Percentiles rank a stretch among this genome's conserved stretches.
These are phyloP conservation scores for Scomberomorus guttatus DNA, from an alignment of 2,797 vertebrate species.

Conservation along the genomic window DNA sequence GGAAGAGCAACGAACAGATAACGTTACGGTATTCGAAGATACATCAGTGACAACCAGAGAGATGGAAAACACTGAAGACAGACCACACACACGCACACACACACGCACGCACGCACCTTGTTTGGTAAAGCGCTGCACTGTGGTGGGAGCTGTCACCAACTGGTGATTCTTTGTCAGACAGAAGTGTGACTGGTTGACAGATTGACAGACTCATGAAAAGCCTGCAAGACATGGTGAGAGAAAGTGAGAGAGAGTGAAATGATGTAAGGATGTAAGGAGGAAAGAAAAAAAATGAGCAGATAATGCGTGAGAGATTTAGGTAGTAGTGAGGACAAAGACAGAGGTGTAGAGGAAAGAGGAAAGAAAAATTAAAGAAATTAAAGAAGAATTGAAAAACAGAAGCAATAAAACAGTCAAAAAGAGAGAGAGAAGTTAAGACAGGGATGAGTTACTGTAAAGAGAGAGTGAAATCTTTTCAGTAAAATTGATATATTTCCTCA, in stretches of 20 bases:
- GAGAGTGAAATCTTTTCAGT: slow-evolving; percentile 3
- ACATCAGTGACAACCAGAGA: too few relatives aligned
- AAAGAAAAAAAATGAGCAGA: neutral
- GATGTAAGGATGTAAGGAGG: neutral
- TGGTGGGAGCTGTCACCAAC: slow-evolving; percentile 52
- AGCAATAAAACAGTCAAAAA: neutral
- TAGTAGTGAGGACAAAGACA: too few relatives aligned
- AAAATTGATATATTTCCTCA: slow-evolving; percentile 12
- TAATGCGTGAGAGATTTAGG: neutral
- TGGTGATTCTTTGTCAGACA: slow-evolving; percentile 44
- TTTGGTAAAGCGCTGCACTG: slow-evolving; percentile 25
- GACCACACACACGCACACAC: neutral
- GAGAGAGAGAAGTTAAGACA: neutral
- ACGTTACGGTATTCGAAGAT: too few relatives aligned
- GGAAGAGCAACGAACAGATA: too few relatives aligned
- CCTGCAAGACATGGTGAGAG: slow-evolving; percentile 37
- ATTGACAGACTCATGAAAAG: slow-evolving; percentile 55
- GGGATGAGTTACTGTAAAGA: neutral
- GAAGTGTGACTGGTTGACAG: slow-evolving; percentile 48
- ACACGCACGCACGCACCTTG: neutral
- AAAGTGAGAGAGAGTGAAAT: slow-evolving; percentile 5
- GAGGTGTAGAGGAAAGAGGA: neutral
- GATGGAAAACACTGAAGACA: too few relatives aligned
- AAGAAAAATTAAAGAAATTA: too few relatives aligned
- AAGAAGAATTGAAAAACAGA: neutral